A percentile compares a stretch with the other conserved stretches of the same genome.
Conservation (phyloP, 2,113 vertebrate genomes). For the Urocynchramus pylzowi region DNA sequence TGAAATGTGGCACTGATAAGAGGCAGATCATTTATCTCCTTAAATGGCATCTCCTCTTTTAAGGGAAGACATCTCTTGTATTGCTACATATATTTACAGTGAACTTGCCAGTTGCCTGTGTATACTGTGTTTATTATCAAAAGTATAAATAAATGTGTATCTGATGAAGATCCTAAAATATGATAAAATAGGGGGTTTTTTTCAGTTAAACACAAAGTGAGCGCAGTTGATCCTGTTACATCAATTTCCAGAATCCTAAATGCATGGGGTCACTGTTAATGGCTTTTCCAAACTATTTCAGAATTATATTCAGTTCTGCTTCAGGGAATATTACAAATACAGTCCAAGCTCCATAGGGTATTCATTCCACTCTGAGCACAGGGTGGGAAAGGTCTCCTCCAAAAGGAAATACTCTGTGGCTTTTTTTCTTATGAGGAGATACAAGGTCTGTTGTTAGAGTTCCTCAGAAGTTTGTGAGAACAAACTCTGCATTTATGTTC, state of each 20-base stretch:
- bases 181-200: not conserved
- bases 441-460: not conserved
- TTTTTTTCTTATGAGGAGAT: not conserved
- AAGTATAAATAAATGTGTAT: not conserved
- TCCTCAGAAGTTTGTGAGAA: not conserved
- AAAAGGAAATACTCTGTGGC: not conserved
- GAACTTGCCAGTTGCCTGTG: not conserved
- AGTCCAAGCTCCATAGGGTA: not conserved
- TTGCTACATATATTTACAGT: not conserved
- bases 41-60: not conserved
- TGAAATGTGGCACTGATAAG: not conserved
- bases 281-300: not conserved
- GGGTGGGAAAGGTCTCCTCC: not conserved
- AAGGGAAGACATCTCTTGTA: not conserved
- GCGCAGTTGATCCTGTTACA: not conserved
- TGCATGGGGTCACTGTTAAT: not conserved
- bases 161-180: not conserved
- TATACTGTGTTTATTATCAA: not conserved
- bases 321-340: not conserved
- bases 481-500: not conserved
- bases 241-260: not conserved
- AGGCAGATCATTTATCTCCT: not conserved
- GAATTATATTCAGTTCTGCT: not conserved
- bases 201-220: not conserved
- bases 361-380: not conserved